These are phyloP conservation scores for Petrocephalus sullivani DNA, from an alignment of 2,797 vertebrate species.

Conservation along the genomic window DNA sequence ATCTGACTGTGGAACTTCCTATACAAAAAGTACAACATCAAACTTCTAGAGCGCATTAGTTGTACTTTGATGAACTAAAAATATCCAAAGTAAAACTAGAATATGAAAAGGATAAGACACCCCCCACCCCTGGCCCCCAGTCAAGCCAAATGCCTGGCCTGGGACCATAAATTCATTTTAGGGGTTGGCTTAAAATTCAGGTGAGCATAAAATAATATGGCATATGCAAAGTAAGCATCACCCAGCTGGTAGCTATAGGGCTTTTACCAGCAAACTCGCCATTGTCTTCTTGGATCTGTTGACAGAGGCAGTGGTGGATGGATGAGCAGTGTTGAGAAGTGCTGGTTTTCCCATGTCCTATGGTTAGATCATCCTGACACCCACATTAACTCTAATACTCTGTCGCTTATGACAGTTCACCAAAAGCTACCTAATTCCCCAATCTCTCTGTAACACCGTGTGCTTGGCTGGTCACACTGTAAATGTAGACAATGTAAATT, in stretches of 20 bases:
- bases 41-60: not conserved
- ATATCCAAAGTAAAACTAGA: not conserved
- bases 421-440: not conserved
- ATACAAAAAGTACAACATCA: not conserved
- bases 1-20: not conserved
- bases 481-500: not conserved
- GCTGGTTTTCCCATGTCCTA: not conserved
- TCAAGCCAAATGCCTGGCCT: not conserved
- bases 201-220: not conserved
- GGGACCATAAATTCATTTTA: not conserved
- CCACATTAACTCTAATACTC: not conserved
- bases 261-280: not conserved
- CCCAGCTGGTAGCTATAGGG: not conserved
- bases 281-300: not conserved
- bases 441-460: not conserved
- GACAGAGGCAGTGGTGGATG: not conserved
- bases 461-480: not conserved
- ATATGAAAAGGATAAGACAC: not conserved
- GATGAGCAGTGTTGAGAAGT: not conserved
- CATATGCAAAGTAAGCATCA: not conserved
- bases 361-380: not conserved
- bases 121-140: not conserved
- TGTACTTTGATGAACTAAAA: slow-evolving; percentile 13
- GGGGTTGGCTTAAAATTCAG: not conserved
- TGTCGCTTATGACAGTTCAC: not conserved